phyloP scores from a whole-genome alignment of 1,140 invertebrate genomes.

The Tetramorium parvispinum region DNA sequence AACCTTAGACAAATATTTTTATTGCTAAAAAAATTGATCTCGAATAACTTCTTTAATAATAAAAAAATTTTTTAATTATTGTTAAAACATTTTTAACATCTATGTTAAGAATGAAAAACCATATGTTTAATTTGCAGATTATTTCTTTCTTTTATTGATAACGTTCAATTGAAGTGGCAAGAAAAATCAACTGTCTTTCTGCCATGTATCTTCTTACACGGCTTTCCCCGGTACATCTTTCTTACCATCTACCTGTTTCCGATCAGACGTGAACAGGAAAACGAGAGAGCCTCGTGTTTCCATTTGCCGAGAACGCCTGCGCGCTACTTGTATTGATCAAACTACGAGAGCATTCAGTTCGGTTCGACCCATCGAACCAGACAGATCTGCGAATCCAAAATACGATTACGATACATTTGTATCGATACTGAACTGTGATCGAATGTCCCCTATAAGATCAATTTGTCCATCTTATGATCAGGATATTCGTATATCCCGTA shows the following conservation, averaged over 20 bases:
- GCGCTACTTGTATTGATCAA: conserved; percentile 77
- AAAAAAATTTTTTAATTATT: neutral
- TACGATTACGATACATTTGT: conserved; percentile 54
- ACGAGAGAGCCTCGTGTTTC: conserved; percentile 64
- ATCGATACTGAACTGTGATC: conserved; percentile 17
- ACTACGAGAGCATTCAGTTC: conserved; percentile 71
- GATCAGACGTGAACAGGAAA: conserved; percentile 60
- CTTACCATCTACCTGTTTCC: conserved; percentile 60
- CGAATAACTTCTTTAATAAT: neutral
- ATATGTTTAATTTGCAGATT: neutral
- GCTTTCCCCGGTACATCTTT: neutral
- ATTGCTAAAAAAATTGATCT: neutral
- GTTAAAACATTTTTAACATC: neutral
- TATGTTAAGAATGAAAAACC: neutral
- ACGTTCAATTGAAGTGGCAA: conserved; percentile 12
- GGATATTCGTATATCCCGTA: neutral
- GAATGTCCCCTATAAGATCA: neutral
- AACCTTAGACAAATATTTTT: neutral
- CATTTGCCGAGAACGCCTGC: conserved; percentile 69
- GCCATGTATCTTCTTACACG: neutral
- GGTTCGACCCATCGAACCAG: conserved; percentile 72
- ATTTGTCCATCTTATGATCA: conserved; percentile 10
- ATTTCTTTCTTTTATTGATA: conserved; percentile 14
- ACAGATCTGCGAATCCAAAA: conserved; percentile 70
- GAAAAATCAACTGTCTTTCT: neutral